Percentiles rank a stretch among this genome's conserved stretches.
Evolutionary conservation across 2,888 invertebrate genomes (phyloP).

Genomic region (Phoronis australis): DNA sequence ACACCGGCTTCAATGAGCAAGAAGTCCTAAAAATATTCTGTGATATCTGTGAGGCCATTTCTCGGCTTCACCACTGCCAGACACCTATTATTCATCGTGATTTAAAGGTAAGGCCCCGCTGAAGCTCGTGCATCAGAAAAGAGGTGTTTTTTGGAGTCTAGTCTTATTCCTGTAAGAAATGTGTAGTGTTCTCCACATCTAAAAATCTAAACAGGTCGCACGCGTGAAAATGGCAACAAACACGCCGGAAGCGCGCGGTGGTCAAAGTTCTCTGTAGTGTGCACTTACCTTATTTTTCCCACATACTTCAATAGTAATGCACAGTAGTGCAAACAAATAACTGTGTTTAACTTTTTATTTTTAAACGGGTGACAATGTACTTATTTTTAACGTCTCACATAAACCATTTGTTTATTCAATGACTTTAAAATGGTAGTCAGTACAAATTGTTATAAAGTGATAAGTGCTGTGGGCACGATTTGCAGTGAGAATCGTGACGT

Average conservation of each 20-base stretch:
- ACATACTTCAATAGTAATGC: no score
- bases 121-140: no score
- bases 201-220: no score
- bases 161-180: neutral
- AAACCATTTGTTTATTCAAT: no score
- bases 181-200: no score
- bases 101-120: conserved; percentile 72
- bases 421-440: no score
- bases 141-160: neutral
- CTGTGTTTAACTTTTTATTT: neutral
- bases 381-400: no score
- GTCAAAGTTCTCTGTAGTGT: neutral
- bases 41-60: conserved; percentile 86
- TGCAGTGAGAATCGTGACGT: no score
- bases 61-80: conserved; percentile 83
- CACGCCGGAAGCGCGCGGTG: neutral
- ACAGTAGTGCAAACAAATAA: neutral
- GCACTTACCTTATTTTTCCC: neutral
- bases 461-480: no score
- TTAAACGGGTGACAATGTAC: no score
- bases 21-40: conserved; percentile 82
- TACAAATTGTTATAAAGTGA: no score
- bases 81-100: conserved; percentile 90
- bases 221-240: neutral
- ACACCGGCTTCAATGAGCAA: conserved; percentile 44